phyloP scores from a whole-genome alignment of 2,888 invertebrate genomes.

The Phoenoteleia sp. region DNA sequence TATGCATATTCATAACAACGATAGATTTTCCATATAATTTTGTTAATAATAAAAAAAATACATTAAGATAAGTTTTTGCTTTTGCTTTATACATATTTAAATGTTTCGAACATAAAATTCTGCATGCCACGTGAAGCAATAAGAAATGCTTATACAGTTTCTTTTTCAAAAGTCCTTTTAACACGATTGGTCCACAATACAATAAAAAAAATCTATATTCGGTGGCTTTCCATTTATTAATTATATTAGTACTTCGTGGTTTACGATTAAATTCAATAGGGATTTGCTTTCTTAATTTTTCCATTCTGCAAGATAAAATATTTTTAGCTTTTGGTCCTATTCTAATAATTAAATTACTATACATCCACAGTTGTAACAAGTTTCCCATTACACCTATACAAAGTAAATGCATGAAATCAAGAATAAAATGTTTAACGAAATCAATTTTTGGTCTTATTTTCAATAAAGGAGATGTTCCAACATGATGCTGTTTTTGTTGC shows the following conservation, averaged over 20 bases:
- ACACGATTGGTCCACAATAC: not conserved
- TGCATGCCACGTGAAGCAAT: not conserved
- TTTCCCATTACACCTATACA: not conserved
- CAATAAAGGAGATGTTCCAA: constrained; percentile 50
- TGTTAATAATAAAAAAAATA: not conserved
- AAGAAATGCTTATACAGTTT: not conserved
- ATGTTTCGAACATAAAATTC: not conserved
- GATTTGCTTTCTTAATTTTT: not conserved
- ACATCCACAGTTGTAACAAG: not conserved
- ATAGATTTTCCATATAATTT: constrained; percentile 3
- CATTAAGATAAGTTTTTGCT: not conserved
- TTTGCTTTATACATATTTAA: not conserved
- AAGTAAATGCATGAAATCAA: constrained; percentile 65
- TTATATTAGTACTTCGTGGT: not conserved
- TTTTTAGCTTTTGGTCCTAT: not conserved
- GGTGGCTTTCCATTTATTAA: not conserved
- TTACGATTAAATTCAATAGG: not conserved
- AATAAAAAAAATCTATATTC: not conserved
- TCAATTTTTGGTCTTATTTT: constrained; percentile 53
- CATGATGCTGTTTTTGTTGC: constrained; percentile 59
- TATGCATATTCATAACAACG: constrained; percentile 2
- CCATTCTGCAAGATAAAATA: not conserved
- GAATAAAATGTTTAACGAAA: constrained; percentile 54
- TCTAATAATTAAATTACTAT: not conserved
- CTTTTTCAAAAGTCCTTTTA: not conserved